These are phyloP conservation scores for Bombyx mandarina DNA, from an alignment of 1,140 invertebrate genomes.

Conservation along the genomic window DNA sequence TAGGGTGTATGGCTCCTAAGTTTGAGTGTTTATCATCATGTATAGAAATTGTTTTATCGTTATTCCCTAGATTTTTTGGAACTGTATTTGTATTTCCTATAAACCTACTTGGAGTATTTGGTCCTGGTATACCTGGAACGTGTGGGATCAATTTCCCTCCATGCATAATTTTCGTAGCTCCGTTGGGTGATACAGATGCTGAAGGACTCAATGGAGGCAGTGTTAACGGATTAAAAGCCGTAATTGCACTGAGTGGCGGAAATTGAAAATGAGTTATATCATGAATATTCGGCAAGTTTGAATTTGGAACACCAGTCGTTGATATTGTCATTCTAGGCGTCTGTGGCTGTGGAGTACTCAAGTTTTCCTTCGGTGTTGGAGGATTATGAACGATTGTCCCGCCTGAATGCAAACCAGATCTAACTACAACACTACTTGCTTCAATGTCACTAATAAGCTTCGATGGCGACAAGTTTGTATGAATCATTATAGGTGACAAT, in stretches of 20 bases:
- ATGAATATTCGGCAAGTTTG: conserved; percentile 70
- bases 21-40: conserved; percentile 26
- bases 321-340: conserved; percentile 73
- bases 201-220: conserved; percentile 67
- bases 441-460: conserved; percentile 58
- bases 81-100: conserved; percentile 31
- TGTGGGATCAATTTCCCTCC: conserved; percentile 83
- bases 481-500: conserved; percentile 65
- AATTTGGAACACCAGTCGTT: conserved; percentile 73
- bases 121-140: conserved; percentile 89
- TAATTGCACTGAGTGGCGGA: conserved; percentile 75
- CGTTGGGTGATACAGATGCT: conserved; percentile 45
- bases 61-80: conserved; percentile 23
- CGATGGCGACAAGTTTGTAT: conserved; percentile 62
- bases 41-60: conserved; percentile 28
- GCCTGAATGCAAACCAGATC: conserved; percentile 81
- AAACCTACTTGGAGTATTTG: conserved; percentile 73
- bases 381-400: conserved; percentile 80
- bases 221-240: conserved; percentile 80
- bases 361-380: conserved; percentile 64
- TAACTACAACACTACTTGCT: conserved; percentile 76
- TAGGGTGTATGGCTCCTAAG: conserved; percentile 15
- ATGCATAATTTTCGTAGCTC: conserved; percentile 74
- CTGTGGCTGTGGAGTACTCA: conserved; percentile 63
- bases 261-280: conserved; percentile 73